Percentiles rank a stretch among this genome's conserved stretches.
These are phyloP conservation scores for Acrossocheilus wenchowensis DNA, from an alignment of 2,797 vertebrate genomes.

Conservation along the genomic window DNA sequence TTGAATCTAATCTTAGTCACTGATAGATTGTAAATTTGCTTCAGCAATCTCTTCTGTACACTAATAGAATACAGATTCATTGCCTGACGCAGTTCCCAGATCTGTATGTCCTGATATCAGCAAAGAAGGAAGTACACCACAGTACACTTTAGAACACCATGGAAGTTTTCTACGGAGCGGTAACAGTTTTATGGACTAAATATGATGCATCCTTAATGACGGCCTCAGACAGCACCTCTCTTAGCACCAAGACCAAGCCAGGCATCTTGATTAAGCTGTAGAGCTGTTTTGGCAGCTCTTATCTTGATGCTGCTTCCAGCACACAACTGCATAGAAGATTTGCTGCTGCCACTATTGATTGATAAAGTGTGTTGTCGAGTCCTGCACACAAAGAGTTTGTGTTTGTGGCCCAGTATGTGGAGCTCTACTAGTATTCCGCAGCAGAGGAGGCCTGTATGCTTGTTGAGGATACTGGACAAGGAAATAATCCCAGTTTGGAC, in stretches of 20 bases:
- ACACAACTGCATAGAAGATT: neutral
- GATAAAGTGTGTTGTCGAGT: conserved; percentile 5
- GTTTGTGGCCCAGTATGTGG: neutral
- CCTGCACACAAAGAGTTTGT: neutral
- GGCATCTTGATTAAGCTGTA: conserved; percentile 8
- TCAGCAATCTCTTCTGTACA: neutral
- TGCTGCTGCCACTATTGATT: neutral
- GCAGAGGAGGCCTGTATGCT: neutral
- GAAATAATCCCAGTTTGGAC: neutral
- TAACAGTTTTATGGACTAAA: neutral
- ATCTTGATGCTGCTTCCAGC: conserved; percentile 6
- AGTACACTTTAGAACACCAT: neutral
- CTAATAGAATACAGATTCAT: conserved; percentile 2
- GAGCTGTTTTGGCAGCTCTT: conserved; percentile 1
- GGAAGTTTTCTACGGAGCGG: neutral
- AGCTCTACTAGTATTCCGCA: neutral
- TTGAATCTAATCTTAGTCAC: neutral
- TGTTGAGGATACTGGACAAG: neutral
- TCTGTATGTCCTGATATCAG: neutral
- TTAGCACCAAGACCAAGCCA: neutral
- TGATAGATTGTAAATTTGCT: conserved; percentile 9
- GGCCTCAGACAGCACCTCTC: conserved; percentile 15
- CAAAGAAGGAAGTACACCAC: neutral
- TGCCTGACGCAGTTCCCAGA: neutral
- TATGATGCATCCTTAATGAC: neutral